phyloP scores from a whole-genome alignment of 2,888 invertebrate genomes.

The Parnassius mnemosyne region DNA sequence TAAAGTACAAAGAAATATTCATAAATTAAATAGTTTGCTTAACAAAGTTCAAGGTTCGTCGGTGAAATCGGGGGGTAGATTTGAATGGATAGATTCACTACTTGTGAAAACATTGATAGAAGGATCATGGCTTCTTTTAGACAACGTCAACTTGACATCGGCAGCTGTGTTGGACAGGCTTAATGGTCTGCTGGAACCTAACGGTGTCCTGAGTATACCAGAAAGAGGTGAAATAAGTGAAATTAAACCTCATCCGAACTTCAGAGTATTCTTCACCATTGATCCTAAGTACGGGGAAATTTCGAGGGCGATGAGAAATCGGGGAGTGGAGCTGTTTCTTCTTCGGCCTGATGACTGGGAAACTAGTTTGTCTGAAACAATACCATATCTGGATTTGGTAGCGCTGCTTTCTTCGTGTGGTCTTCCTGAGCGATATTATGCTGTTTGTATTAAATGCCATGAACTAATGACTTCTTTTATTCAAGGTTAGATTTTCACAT shows the following conservation, averaged over 20 bases:
- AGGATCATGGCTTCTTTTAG: conserved; percentile 92
- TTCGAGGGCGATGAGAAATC: conserved; percentile 98
- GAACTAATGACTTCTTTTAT: conserved; percentile 66
- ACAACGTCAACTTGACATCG: conserved; percentile 97
- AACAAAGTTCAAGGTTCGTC: conserved; percentile 78
- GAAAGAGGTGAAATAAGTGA: conserved; percentile 93
- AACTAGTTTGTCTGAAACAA: conserved; percentile 52
- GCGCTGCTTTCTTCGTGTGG: conserved; percentile 67
- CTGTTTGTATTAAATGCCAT: conserved; percentile 59
- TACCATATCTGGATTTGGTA: conserved; percentile 66
- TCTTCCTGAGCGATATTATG: conserved; percentile 57
- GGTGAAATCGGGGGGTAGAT: conserved; percentile 91
- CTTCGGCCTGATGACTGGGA: conserved; percentile 57
- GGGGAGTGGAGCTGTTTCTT: conserved; percentile 93
- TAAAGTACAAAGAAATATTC: conserved; percentile 46
- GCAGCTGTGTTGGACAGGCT: conserved; percentile 97
- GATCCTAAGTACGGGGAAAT: conserved; percentile 97
- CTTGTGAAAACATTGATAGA: conserved; percentile 90
- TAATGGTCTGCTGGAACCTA: conserved; percentile 96
- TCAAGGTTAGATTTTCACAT: conserved; percentile 53
- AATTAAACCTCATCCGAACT: conserved; percentile 92
- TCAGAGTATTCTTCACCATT: conserved; percentile 96
- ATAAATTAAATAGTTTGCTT: conserved; percentile 59
- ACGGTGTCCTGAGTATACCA: conserved; percentile 92
- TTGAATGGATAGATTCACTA: conserved; percentile 95